These are phyloP conservation scores for Monarcha castaneiventris DNA, from an alignment of 2,113 vertebrate genomes.

Conservation along the genomic window DNA sequence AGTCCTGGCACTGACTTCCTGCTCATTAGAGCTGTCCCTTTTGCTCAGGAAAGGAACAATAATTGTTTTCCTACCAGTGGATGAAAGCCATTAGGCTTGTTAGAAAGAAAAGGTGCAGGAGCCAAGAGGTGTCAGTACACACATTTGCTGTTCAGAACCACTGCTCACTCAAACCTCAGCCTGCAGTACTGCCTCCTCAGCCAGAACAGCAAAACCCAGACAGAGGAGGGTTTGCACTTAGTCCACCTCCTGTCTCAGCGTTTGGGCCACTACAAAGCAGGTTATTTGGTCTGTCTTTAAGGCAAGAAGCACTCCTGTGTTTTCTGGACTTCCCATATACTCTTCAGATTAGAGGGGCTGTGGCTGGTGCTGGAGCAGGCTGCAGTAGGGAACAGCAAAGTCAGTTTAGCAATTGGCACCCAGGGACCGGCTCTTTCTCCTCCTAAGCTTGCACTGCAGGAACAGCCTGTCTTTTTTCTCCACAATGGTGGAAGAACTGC, in stretches of 20 bases:
- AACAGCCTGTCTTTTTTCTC: neutral
- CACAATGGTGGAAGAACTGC: neutral
- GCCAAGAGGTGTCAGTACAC: neutral
- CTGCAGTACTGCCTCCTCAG: neutral
- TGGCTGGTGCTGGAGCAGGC: neutral
- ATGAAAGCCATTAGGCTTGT: neutral
- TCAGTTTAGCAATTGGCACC: neutral
- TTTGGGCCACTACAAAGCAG: accelerated
- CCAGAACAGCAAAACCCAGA: neutral
- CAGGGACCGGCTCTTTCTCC: neutral
- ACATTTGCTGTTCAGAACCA: neutral
- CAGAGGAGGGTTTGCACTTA: neutral
- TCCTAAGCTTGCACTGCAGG: accelerated
- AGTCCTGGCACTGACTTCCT: neutral
- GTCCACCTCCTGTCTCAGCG: neutral
- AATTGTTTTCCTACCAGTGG: neutral
- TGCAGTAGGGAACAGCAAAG: neutral
- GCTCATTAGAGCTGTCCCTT: neutral
- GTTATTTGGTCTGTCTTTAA: neutral
- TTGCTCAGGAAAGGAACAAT: neutral
- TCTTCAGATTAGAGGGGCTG: neutral
- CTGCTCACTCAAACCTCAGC: neutral
- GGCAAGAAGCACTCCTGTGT: neutral
- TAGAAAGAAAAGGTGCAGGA: neutral
- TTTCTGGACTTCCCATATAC: neutral